Percentiles rank a stretch among this genome's conserved stretches.
phyloP scores from a whole-genome alignment of 2,888 invertebrate species.

The Phaedon cochleariae region DNA sequence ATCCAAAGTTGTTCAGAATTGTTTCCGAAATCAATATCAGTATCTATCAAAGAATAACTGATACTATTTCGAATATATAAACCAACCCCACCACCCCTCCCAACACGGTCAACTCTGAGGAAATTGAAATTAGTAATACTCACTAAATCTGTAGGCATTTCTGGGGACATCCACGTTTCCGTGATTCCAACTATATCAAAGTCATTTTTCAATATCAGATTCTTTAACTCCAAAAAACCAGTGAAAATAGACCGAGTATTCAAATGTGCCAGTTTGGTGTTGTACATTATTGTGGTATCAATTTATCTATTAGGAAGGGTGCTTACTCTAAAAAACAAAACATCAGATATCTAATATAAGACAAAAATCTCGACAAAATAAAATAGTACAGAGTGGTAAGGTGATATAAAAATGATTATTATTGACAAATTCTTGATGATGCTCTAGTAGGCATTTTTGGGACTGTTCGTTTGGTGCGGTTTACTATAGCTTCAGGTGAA shows the following conservation, averaged over 20 bases:
- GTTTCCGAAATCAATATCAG: neutral
- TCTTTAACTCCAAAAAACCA: slow-evolving; percentile 4
- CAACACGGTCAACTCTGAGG: neutral
- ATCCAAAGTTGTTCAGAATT: neutral
- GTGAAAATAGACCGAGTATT: slow-evolving; percentile 4
- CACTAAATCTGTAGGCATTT: neutral
- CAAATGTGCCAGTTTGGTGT: neutral
- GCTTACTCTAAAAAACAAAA: neutral
- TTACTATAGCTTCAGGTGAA: too few relatives aligned
- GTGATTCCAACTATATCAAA: slow-evolving; percentile 4
- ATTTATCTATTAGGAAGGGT: neutral
- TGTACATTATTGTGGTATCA: neutral
- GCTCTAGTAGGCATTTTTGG: too few relatives aligned
- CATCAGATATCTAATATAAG: too few relatives aligned
- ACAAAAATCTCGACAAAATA: too few relatives aligned
- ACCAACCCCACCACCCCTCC: neutral
- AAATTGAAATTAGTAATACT: neutral
- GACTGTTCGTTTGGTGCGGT: too few relatives aligned
- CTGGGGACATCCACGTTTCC: neutral
- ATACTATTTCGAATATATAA: neutral
- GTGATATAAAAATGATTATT: too few relatives aligned
- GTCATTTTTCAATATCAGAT: neutral
- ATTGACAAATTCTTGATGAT: too few relatives aligned
- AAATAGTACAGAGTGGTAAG: too few relatives aligned
- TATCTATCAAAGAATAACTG: neutral